A percentile compares a stretch with the other conserved stretches of the same genome.
Conservation (phyloP, 2,888 invertebrate species). For the Microchrysa polita region DNA sequence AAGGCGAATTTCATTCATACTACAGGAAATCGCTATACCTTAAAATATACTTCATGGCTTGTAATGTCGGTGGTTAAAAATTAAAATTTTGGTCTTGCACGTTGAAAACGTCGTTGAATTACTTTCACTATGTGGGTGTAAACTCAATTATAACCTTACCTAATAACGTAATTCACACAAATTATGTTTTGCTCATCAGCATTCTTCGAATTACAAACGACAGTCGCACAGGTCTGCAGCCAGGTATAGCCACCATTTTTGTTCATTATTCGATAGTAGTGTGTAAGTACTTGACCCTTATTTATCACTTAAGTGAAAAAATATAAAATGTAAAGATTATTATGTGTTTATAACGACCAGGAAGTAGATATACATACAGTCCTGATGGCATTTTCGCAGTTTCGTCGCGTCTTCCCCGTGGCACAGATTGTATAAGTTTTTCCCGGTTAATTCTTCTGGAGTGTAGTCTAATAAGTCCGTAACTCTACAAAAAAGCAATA, state of each 20-base stretch:
- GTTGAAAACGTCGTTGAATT: too few species aligned
- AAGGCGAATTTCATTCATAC: too few species aligned
- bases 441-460: conserved; percentile 92
- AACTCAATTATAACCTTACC: too few species aligned
- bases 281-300: conserved; percentile 96
- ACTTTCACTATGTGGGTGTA: too few species aligned
- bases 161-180: conserved; percentile 96
- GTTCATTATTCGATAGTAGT: conserved; percentile 96
- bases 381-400: conserved; percentile 92
- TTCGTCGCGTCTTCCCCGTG: conserved; percentile 96
- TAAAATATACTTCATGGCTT: too few species aligned
- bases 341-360: too few species aligned
- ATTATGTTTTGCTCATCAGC: conserved; percentile 97
- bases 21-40: too few species aligned
- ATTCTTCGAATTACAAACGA: conserved; percentile 94
- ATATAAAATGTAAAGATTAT: neutral
- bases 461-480: conserved; percentile 92
- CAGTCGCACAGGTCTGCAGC: conserved; percentile 97
- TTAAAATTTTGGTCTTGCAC: too few species aligned
- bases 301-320: conserved; percentile 77
- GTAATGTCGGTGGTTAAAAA: too few species aligned
- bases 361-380: conserved; percentile 77
- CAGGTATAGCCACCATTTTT: conserved; percentile 96
- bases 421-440: conserved; percentile 92
- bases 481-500: conserved; percentile 77